Conservation (phyloP, 2,797 vertebrate species). For the Glossophaga mutica region DNA sequence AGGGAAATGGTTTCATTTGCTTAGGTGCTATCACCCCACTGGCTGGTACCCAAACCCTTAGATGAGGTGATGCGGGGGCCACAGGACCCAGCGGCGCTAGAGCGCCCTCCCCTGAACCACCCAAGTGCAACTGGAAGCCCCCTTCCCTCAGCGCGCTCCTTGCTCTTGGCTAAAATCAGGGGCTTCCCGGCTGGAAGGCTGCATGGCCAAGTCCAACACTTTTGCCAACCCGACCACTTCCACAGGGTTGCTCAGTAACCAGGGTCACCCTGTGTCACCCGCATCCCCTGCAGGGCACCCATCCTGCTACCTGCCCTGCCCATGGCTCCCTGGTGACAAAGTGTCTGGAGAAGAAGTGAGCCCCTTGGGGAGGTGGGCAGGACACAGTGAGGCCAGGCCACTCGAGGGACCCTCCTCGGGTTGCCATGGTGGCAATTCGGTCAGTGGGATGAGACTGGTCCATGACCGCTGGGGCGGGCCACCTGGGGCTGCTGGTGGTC, state of each 20-base stretch:
- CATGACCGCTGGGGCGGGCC: too few species aligned
- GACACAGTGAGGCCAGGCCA: not conserved
- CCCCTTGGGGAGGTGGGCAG: not conserved
- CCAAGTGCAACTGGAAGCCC: fast-evolving
- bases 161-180: not conserved
- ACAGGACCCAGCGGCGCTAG: not conserved
- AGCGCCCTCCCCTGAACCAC: not conserved
- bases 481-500: too few species aligned
- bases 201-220: fast-evolving
- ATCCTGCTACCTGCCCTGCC: not conserved
- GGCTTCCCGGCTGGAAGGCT: not conserved
- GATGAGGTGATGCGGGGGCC: fast-evolving
- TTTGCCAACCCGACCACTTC: fast-evolving
- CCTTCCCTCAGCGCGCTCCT: fast-evolving
- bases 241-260: too few species aligned
- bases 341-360: not conserved
- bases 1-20: not conserved
- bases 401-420: fast-evolving
- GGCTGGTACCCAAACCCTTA: not conserved
- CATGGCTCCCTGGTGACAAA: not conserved
- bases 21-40: not conserved
- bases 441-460: not conserved
- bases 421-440: fast-evolving
- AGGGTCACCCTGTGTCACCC: not conserved
- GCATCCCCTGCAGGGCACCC: fast-evolving